Evolutionary conservation across 2,888 invertebrate genomes (phyloP).

Genomic region (Achlya flavicornis): DNA sequence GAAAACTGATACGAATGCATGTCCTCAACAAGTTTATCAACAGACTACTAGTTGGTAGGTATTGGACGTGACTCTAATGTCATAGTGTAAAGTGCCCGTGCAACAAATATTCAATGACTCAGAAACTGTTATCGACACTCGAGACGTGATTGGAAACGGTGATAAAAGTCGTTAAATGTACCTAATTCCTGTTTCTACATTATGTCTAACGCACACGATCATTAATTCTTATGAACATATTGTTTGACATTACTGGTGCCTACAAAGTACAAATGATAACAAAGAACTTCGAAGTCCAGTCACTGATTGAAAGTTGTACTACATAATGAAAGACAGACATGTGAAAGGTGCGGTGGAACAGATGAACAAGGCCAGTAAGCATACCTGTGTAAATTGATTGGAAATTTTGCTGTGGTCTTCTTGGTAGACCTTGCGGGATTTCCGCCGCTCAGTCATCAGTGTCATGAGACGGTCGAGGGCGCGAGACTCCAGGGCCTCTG

Average conservation of each 20-base stretch:
- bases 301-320: too few species aligned
- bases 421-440: slow-evolving; percentile 92
- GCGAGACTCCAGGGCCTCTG: slow-evolving; percentile 92
- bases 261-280: neutral
- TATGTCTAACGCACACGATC: neutral
- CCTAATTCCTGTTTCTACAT: slow-evolving; percentile 5
- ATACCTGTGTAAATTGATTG: slow-evolving; percentile 89
- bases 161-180: slow-evolving; percentile 52
- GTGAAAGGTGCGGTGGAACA: slow-evolving; percentile 1
- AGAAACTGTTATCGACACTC: slow-evolving; percentile 53
- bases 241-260: neutral
- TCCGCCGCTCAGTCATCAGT: slow-evolving; percentile 93
- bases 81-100: slow-evolving; percentile 17
- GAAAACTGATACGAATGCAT: neutral
- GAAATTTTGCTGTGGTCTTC: slow-evolving; percentile 94
- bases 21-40: neutral
- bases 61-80: slow-evolving; percentile 23
- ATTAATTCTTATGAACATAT: neutral
- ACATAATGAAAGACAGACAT: neutral
- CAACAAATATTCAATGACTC: slow-evolving; percentile 53
- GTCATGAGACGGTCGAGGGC: slow-evolving; percentile 92
- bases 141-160: slow-evolving; percentile 68
- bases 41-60: neutral
- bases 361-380: slow-evolving; percentile 18
- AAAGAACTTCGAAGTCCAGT: neutral